Base-by-base conservation (phyloP, 2,888 invertebrate species). In the Campoletis raptor region DNA sequence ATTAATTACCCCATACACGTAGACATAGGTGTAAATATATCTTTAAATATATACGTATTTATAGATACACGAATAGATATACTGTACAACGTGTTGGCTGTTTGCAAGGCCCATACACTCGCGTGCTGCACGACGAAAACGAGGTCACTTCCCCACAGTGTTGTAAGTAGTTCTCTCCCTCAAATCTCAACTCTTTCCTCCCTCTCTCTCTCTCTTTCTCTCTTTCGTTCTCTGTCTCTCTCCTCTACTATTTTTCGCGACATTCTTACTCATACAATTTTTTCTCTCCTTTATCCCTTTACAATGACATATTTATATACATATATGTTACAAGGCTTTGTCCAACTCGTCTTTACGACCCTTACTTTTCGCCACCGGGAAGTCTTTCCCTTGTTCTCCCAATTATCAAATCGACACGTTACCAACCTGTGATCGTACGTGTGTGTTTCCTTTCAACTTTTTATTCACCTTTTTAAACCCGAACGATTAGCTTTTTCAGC, bases 51-150 rank as follows among this genome's bases (percentile, higher is more conserved):
- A 42, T 45, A 42, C 40, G 21, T 21, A 64, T 77, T 42, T 54
- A 67, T 45, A 78, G 37, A 77, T 45, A 30, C 45, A 69, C n/a
- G 48, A 54, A 64, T 72, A 78, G 57, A 73, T 67, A 76, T 77
- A 67, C 21, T 37, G 70, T 37, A 69, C 45, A 76, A 82, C 21
- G 57, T 67, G 79, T 69, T 66, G 74, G 37, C 61, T 69, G 57
- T 81, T 78, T 52, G 66, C 77, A 61, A 67, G 40, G 67, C 77
- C 72, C 42, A 82, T 86, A 81, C 86, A 86, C 81, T 86, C 84
- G 86, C 86, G 86, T 86, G 86, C 80, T 86, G 73, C 81, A 84
- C 84, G 84, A 86, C 66, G 81, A 84, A 86, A 86, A 86, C 86
- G 86, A 86, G 86, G 86, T 86, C 86, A 86, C 84, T 86, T 84